Base-by-base conservation (phyloP, 1,140 invertebrate species). In the Thaumetopoea pityocampa region DNA sequence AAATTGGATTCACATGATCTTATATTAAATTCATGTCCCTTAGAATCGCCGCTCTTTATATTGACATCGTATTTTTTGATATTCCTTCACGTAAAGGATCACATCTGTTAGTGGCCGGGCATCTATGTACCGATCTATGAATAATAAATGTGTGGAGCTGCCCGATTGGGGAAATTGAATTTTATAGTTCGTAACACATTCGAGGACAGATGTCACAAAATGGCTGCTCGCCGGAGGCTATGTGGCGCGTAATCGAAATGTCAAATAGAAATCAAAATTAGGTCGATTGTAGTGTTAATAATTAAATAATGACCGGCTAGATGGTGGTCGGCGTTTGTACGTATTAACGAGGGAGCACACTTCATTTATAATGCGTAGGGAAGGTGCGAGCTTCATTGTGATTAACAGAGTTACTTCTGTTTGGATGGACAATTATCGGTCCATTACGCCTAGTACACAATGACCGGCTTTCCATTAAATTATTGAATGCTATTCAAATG, bases 121-220 rank as follows among this genome's bases (percentile, higher is more conserved):
- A 58, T 68, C 64, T 68, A 72, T 56, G 71, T 78, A 69, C 63
- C 66, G 67, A 63, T 67, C 77, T 81, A 81, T 84, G 80, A 84
- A 84, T 84, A 84, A 80, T 81, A 81, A 84, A 84, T 82, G 78
- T 70, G 68, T 50, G 72, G 70, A 62, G 71, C 65, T 72, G 50
- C 69, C 77, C 77, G 80, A 82, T 84, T 80, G 80, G 76, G 80
- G 76, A 84, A 84, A 84, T 84, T 84, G 80, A 84, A 84, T 84
- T 84, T 84, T 84, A 82, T 84, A 84, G 74, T 77, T 80, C 54
- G 67, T 67, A 79, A 80, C 80, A 82, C 77, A 79, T 72, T 67
- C 54, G 66, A 74, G 71, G 76, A 84, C 80, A 84, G 77, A 82
- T 84, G 80, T 84, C 78, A 77, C 71, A 80, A 80, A 81, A 81